Conservation (phyloP, 2,797 vertebrate species). For the Buceros bicornis region DNA sequence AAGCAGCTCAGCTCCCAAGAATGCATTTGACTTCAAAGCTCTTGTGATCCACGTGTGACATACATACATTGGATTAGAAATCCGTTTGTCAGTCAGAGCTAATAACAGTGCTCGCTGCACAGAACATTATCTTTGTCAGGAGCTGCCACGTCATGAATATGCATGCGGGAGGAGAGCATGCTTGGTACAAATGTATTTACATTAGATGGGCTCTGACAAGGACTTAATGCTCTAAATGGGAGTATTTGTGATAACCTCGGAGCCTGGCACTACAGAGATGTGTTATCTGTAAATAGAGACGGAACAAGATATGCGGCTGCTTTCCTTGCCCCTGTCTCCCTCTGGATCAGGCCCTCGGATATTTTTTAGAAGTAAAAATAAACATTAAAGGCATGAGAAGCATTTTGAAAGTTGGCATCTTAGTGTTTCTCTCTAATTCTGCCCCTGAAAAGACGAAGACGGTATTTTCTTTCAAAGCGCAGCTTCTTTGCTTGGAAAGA, state of each 20-base stretch:
- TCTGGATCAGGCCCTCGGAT: not conserved
- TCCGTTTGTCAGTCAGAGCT: slow-evolving; percentile 58
- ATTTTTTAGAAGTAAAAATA: not conserved
- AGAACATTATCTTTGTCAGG: slow-evolving; percentile 48
- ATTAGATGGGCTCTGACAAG: not conserved
- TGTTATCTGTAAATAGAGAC: not conserved
- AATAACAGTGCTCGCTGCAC: not conserved
- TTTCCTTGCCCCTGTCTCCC: not conserved
- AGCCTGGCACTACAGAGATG: not conserved
- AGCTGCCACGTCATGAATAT: slow-evolving; percentile 26
- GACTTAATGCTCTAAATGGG: not conserved
- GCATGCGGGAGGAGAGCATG: not conserved
- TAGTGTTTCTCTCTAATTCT: slow-evolving; percentile 16
- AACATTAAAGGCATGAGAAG: slow-evolving; percentile 27
- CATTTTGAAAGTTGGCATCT: not conserved
- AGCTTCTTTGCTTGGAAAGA: slow-evolving; percentile 22
- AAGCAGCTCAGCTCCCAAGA: slow-evolving; percentile 19
- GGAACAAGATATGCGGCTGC: not conserved
- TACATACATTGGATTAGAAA: slow-evolving; percentile 26
- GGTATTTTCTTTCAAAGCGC: not conserved
- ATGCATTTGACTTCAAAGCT: slow-evolving; percentile 9
- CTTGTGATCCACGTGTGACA: slow-evolving; percentile 38
- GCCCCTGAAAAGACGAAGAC: not conserved
- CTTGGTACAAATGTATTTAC: slow-evolving; percentile 20
- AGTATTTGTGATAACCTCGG: not conserved